Percentiles rank a stretch among this genome's conserved stretches.
Evolutionary conservation across 2,797 vertebrate genomes (phyloP).

Genomic region (Sebastes alutus): DNA sequence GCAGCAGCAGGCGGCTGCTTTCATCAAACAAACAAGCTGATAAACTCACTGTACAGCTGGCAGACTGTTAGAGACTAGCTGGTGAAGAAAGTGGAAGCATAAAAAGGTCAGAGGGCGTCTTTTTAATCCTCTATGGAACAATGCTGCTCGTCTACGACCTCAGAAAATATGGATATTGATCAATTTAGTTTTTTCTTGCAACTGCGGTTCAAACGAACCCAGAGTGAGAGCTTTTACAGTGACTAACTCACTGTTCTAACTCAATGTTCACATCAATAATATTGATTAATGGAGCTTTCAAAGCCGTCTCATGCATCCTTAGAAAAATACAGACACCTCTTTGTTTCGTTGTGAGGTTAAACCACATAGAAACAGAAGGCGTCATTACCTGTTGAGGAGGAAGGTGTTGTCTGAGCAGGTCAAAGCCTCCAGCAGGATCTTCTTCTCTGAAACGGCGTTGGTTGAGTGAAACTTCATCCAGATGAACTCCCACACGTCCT

Average conservation of each 20-base stretch:
- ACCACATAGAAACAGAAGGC: background rate
- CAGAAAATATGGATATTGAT: background rate
- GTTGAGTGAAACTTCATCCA: slow-evolving; percentile 99
- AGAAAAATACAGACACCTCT: background rate
- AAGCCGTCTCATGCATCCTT: background rate
- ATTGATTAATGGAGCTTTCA: background rate
- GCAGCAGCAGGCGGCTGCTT: background rate
- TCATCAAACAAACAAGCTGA: background rate
- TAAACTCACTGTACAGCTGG: background rate
- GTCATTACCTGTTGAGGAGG: slow-evolving; percentile 90
- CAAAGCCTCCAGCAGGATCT: slow-evolving; percentile 96
- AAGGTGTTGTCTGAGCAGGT: slow-evolving; percentile 97
- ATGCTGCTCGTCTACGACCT: background rate
- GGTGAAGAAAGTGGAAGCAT: background rate
- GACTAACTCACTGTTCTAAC: background rate
- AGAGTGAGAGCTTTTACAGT: background rate
- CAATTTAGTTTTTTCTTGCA: background rate
- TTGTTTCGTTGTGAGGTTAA: background rate
- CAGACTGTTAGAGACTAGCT: background rate
- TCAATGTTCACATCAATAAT: background rate
- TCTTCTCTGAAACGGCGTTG: slow-evolving; percentile 94
- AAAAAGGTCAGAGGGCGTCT: background rate
- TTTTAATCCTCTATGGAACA: background rate
- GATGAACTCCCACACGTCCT: slow-evolving; percentile 99
- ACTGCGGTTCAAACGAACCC: background rate